phyloP scores from a whole-genome alignment of 2,113 vertebrate species.

The Calidris pygmaea region DNA sequence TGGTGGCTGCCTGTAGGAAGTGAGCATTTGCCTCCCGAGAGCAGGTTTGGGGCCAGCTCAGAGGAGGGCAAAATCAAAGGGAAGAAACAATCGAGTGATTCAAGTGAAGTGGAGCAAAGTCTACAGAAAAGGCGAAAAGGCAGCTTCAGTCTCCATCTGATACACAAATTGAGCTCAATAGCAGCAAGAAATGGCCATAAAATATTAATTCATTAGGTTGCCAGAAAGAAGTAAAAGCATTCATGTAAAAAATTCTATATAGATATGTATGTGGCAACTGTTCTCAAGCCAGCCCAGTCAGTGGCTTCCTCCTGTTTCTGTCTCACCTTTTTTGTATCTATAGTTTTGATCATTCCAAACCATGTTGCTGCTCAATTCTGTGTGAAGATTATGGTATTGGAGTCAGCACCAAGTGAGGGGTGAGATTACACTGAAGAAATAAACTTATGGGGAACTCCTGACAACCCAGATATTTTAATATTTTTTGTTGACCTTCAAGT shows the following conservation, averaged over 20 bases:
- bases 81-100: background rate
- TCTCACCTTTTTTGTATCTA: background rate
- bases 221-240: conserved; percentile 35
- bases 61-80: background rate
- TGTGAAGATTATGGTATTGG: background rate
- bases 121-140: conserved; percentile 29
- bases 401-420: background rate
- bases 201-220: conserved; percentile 62
- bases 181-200: conserved; percentile 61
- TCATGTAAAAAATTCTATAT: background rate
- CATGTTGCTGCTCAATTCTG: background rate
- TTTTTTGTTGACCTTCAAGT: conserved; percentile 68
- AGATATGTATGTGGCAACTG: background rate
- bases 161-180: conserved; percentile 32
- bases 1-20: background rate
- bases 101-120: conserved; percentile 15
- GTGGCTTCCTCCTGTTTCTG: background rate
- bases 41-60: background rate
- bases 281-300: background rate
- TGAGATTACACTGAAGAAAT: background rate
- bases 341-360: background rate
- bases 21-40: background rate
- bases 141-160: conserved; percentile 56
- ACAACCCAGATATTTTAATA: conserved; percentile 48
- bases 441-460: background rate